Conservation (phyloP, 2,888 invertebrate species). For the Hydriomena furcata region DNA sequence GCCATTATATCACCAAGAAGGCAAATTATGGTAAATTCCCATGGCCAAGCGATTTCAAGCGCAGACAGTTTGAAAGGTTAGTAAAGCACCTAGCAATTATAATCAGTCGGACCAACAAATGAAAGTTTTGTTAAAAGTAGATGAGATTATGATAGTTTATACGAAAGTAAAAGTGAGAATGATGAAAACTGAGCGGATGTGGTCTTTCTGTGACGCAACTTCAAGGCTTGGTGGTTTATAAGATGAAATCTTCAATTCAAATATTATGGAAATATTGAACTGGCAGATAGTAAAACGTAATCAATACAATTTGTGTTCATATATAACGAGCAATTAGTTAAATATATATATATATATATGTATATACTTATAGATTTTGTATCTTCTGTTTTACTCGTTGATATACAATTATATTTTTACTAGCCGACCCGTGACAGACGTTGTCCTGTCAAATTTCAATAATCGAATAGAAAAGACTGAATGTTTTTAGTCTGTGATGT, state of each 20-base stretch:
- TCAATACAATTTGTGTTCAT: no score
- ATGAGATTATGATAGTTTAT: constrained; percentile 41
- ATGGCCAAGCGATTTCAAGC: constrained; percentile 26
- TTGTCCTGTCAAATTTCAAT: no score
- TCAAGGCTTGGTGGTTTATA: constrained; percentile 15
- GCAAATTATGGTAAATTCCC: constrained; percentile 32
- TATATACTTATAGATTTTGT: no score
- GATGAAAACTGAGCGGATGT: constrained; percentile 19
- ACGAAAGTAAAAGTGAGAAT: constrained; percentile 27
- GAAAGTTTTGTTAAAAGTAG: constrained; percentile 73
- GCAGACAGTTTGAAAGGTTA: constrained; percentile 27
- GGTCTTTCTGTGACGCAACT: constrained; percentile 15
- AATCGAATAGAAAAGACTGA: no score
- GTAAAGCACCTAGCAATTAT: constrained; percentile 46
- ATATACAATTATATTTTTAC: no score
- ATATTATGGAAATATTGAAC: constrained; percentile 13
- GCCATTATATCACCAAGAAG: constrained; percentile 32
- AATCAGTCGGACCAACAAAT: constrained; percentile 41
- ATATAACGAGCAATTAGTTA: no score
- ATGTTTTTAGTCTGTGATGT: no score
- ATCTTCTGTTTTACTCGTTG: no score
- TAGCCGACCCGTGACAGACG: no score
- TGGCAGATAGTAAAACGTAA: neutral
- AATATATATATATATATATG: no score
- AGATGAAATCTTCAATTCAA: constrained; percentile 15